Base-by-base conservation (phyloP, 2,113 vertebrate species). In the Phalacrocorax brasilianus region DNA sequence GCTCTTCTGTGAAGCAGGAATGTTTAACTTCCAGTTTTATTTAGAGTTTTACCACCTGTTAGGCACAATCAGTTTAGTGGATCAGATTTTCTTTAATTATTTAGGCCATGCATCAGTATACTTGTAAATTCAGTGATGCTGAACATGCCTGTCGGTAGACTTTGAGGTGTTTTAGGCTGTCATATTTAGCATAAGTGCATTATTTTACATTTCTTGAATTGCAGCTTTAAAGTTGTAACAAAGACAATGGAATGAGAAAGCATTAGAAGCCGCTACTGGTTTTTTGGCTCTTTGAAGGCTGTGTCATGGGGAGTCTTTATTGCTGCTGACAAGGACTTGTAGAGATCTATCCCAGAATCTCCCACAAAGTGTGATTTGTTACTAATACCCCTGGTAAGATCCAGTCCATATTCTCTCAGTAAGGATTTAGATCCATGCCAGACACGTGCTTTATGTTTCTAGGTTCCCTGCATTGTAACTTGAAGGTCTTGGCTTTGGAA, bases 221-320 rank as follows among this genome's bases (percentile, higher is more conserved):
- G 16, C 73, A 82, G 30, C 49, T 91, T 67, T 75, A 30, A 84
- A 68, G 58, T 26, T 53, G n/a, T 81, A 75, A 42, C 53, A 56
- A 10, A 8, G 79, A 47, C 72, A 89, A 24, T 40, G 35, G 38
- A 71, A 74, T 53, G 38, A 76, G 72, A 49, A 82, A 53, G 58
- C 30, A 8, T 49, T 72, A 78, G 56, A 92, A 84, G n/a, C 52
- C 65, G 42, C 52, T 61, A 5, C 44, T 89, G 76, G 0, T 12
- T 85, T 87, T 90, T 89, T 95, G 83, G 65, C 80, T 92, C 70
- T 42, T 94, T 80, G 70, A 71, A 89, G 70, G 30, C 59, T 87
- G 33, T 6, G 0, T 84, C 80, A 24, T 65, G 44, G 38, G 61
- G 73, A 91, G 80, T 61, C 76, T 73, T 93, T 89, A 85, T 87